Evolutionary conservation across 1,140 invertebrate genomes (phyloP).

Genomic region (Anoplophora glabripennis): DNA sequence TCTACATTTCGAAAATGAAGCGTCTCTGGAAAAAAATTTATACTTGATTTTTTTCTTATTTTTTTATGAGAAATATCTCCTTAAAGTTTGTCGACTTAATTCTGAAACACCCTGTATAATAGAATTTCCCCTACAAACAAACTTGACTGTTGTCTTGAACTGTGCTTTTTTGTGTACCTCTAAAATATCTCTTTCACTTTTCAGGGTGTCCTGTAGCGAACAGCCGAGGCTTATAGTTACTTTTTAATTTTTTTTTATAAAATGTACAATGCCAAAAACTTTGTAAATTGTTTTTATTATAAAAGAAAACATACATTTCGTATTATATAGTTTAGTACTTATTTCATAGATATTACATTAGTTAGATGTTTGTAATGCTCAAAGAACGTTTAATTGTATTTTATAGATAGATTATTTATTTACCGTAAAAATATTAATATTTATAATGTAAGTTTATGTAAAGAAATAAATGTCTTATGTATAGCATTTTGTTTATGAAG

Average conservation of each 20-base stretch:
- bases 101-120: no score
- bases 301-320: conserved; percentile 19
- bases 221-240: conserved; percentile 39
- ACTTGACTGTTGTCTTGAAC: no score
- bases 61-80: no score
- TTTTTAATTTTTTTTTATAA: conserved; percentile 10
- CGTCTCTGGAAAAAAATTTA: no score
- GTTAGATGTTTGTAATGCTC: conserved; percentile 27
- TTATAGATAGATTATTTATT: conserved; percentile 32
- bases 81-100: no score
- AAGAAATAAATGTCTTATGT: conserved; percentile 16
- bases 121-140: no score
- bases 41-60: no score
- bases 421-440: conserved; percentile 5
- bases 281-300: conserved; percentile 35
- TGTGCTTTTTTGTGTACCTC: background rate
- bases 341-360: conserved; percentile 17
- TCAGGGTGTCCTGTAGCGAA: conserved; percentile 57
- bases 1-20: no score
- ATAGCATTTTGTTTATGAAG: background rate
- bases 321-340: conserved; percentile 22
- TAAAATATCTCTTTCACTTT: conserved; percentile 36
- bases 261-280: conserved; percentile 44
- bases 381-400: conserved; percentile 28
- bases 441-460: conserved; percentile 3